phyloP scores from a whole-genome alignment of 2,888 invertebrate genomes.

The Watsonalla cultraria region DNA sequence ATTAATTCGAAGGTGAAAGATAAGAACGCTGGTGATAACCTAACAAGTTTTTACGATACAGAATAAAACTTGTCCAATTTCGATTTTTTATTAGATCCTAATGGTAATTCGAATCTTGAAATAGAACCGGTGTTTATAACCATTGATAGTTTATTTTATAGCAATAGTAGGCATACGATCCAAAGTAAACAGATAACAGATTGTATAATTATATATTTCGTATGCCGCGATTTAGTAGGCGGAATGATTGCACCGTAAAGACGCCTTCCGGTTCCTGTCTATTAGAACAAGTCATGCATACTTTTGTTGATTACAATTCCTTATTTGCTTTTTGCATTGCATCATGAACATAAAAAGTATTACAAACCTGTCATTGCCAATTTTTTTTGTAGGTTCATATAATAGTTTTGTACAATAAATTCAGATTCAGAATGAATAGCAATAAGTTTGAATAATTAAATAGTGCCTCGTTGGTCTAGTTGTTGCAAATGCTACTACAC shows the following conservation, averaged over 20 bases:
- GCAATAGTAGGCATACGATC: neutral
- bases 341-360: too few species aligned
- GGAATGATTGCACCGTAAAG: slow-evolving; percentile 12
- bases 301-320: neutral
- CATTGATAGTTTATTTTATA: neutral
- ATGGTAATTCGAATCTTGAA: neutral
- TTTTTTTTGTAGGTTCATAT: too few species aligned
- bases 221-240: slow-evolving; percentile 3
- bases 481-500: too few species aligned
- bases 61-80: neutral
- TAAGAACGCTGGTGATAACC: slow-evolving; percentile 19
- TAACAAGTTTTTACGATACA: slow-evolving; percentile 8
- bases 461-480: too few species aligned
- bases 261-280: slow-evolving; percentile 19
- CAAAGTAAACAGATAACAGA: neutral
- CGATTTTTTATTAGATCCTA: neutral
- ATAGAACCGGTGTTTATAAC: slow-evolving; percentile 3
- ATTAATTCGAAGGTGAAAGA: slow-evolving; percentile 8
- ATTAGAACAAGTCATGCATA: slow-evolving; percentile 1
- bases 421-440: too few species aligned
- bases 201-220: slow-evolving; percentile 5
- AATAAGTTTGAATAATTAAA: too few species aligned
- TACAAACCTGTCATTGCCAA: too few species aligned
- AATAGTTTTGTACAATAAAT: too few species aligned
- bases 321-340: neutral